A percentile compares a stretch with the other conserved stretches of the same genome.
Conservation (phyloP, 92 coral and sea anemone species). For the Parazoanthus darwini region DNA sequence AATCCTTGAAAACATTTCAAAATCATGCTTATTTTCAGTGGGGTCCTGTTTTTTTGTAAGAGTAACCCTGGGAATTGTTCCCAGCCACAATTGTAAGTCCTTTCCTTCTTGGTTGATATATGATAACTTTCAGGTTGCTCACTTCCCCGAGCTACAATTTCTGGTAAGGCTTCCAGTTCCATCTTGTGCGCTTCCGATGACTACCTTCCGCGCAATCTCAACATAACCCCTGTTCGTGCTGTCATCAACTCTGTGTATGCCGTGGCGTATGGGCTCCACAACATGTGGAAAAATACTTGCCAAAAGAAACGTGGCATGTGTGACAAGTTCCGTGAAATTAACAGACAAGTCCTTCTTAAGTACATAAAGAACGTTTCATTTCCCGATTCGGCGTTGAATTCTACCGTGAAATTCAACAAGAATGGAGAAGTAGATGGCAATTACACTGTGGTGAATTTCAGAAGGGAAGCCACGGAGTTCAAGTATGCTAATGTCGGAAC, state of each 20-base stretch:
- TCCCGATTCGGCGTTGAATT: conserved; percentile 49
- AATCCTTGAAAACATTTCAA: too few species aligned
- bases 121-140: conserved; percentile 22
- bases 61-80: too few species aligned
- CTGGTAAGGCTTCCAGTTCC: neutral
- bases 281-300: conserved; percentile 49
- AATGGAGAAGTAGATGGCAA: conserved; percentile 55
- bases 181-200: conserved; percentile 22
- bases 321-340: conserved; percentile 15
- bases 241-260: conserved; percentile 55
- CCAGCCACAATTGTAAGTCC: too few species aligned
- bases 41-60: too few species aligned
- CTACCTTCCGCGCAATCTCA: conserved; percentile 38
- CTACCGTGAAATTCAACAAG: conserved; percentile 48
- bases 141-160: neutral
- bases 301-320: conserved; percentile 41
- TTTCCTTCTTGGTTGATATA: too few species aligned
- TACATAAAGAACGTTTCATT: conserved; percentile 52
- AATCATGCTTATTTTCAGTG: too few species aligned
- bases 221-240: conserved; percentile 54
- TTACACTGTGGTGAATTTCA: conserved; percentile 55
- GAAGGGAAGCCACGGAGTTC: conserved; percentile 18
- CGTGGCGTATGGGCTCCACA: conserved; percentile 52
- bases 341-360: conserved; percentile 42
- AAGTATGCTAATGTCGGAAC: conserved; percentile 46